Evolutionary conservation across 2,888 invertebrate species (phyloP), one percentile per base, ranked within the genome.

Genomic region (Ommatoiulus sabulosus): DNA sequence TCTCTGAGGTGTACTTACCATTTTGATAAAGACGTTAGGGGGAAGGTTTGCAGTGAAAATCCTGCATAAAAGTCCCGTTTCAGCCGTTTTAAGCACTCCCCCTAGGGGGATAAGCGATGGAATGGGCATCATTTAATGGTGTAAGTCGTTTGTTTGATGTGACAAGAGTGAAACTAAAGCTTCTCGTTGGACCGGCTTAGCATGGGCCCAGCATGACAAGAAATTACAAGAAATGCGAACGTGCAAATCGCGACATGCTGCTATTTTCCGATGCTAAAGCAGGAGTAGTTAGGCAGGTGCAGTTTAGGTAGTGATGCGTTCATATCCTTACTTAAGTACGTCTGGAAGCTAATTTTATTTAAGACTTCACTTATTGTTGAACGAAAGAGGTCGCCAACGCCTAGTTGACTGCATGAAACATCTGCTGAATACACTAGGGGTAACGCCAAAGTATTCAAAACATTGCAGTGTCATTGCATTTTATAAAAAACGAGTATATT

Each of bases 51-150:
- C 20, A 72, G 24, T 24, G 72, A 72, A 20, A 72, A 72, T 24
- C 72, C 72, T 72, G 72, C 72, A 72, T 72, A 63, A 72, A 72
- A 72, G 72, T 72, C 72, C 72, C 72, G 72, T 24, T 72, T 72
- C 24, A 72, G 24, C 7, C 20, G 72, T 72, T 72, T 72, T 72
- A 72, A 72, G 72, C 72, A 72, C 72, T 24, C 72, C 72, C 72
- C 72, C 72, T 72, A 24, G 72, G 72, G 72, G 72, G 72, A 72
- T 72, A 24, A 72, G 20, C 72, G 72, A 72, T 8, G 24, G 72
- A 72, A 72, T 72, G 72, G 72, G 24, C 72, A 72, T 24, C 72
- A 72, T 24, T 72, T 72, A 72, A 72, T 72, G 72, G 72, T 72
- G 72, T 72, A 72, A 72, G 72, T 24, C 72, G 72, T 72, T 72